These are phyloP conservation scores for Taenioides sp. DNA, from an alignment of 2,797 vertebrate species.

Conservation along the genomic window DNA sequence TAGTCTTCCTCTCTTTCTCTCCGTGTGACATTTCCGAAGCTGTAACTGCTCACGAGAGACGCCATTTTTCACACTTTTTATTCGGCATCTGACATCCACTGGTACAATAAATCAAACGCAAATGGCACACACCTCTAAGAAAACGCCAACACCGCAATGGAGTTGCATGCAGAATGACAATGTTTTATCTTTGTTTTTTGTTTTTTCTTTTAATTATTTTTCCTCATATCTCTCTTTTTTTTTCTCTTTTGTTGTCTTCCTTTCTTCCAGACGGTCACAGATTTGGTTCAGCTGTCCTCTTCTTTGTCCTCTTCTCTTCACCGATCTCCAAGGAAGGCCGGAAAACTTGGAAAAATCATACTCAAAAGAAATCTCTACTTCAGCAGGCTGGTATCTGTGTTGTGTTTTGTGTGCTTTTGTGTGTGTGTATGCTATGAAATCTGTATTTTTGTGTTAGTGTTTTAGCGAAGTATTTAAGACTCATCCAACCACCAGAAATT, in stretches of 20 bases:
- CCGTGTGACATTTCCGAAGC: constrained; percentile 40
- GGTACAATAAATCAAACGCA: constrained; percentile 89
- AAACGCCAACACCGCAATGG: constrained; percentile 85
- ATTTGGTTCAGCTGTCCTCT: constrained; percentile 69
- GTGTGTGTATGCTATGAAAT: background rate
- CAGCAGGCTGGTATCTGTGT: background rate
- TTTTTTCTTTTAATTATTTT: background rate
- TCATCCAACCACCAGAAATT: background rate
- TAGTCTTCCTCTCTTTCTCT: constrained; percentile 24
- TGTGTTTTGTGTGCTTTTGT: background rate
- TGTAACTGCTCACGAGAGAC: constrained; percentile 56
- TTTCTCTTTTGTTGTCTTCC: constrained; percentile 34
- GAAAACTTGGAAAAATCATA: constrained; percentile 61
- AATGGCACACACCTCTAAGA: constrained; percentile 83
- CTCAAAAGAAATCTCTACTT: background rate
- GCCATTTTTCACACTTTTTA: constrained; percentile 73
- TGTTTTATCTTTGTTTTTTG: constrained; percentile 54
- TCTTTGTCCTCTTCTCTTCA: constrained; percentile 69
- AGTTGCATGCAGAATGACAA: constrained; percentile 91
- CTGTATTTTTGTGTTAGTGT: background rate
- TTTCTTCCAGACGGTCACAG: constrained; percentile 76
- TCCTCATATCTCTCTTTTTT: constrained; percentile 20
- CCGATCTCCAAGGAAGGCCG: constrained; percentile 74
- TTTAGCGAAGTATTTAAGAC: background rate
- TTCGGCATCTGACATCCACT: constrained; percentile 90